Base-by-base conservation (phyloP, 2,797 vertebrate genomes). In the Acanthopagrus latus region DNA sequence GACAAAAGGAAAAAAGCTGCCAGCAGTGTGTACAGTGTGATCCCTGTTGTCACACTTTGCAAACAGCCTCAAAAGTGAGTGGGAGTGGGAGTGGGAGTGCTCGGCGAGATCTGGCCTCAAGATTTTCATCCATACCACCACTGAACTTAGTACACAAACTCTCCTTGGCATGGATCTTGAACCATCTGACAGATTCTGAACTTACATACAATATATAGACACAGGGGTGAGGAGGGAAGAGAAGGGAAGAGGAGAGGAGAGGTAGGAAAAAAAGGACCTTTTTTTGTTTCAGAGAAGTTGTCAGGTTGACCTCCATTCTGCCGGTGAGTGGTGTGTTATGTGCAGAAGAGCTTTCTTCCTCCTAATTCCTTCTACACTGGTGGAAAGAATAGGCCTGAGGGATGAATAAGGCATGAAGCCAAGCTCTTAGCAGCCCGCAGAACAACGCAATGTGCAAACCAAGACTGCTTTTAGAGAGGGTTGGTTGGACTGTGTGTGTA, bases 321-420 rank as follows among this genome's bases (percentile, higher is more conserved):
- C 62, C 76, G 65, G 56, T 33, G 62, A 81, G 64, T 64, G 41
- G 23, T 64, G 65, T 51, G 55, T 66, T 63, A 20, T 79, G 70
- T 76, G 68, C 38, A 18, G 43, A 50, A 67, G 82, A 84, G 74
- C 72, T 79, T 80, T 64, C 69, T 58, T 74, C 48, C 65, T 59
- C 56, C 65, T 74, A 54, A 79, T 76, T 87, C 72, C 64, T 69
- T 86, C 63, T 82, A 58, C 38, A 38, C 75, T 76, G 50, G 85
- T 75, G 65, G 70, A 67, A 81, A 89, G 85, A 89, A 87, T 63
- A 74, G 71, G 74, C 86, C 81, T 75, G 79, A 74, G 73, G 82
- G 86, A 93, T 95, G 87, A 95, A 93, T 94, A 92, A 93, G 84
- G 74, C 89, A 94, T 93, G 89, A 91, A 86, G 75, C 59, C 64